phyloP scores from a whole-genome alignment of 2,888 invertebrate species.

The Cylloceria caligata region DNA sequence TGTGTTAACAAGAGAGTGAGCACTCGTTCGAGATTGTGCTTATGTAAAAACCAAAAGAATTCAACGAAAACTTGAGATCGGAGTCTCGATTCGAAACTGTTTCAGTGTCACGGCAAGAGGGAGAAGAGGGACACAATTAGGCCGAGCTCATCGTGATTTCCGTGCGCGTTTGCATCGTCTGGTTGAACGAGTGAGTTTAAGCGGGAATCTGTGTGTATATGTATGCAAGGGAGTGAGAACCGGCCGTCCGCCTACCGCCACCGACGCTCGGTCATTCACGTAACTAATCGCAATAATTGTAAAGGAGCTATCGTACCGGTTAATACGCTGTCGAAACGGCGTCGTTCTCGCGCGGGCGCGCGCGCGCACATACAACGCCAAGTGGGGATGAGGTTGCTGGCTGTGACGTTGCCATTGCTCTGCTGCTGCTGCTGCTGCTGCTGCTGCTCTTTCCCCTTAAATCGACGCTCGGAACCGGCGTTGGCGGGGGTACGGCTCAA shows the following conservation, averaged over 20 bases:
- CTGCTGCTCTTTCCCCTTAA: slow-evolving; percentile 46
- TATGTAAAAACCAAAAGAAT: slow-evolving; percentile 3
- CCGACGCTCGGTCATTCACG: slow-evolving; percentile 82
- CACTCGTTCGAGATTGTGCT: background rate
- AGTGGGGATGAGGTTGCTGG: slow-evolving; percentile 41
- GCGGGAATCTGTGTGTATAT: slow-evolving; percentile 14
- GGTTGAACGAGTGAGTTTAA: slow-evolving; percentile 36
- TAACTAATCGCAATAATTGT: slow-evolving; percentile 84
- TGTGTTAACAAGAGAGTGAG: background rate
- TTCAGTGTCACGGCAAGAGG: slow-evolving; percentile 1
- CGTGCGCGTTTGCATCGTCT: slow-evolving; percentile 69
- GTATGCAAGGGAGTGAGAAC: slow-evolving; percentile 42
- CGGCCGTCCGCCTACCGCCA: slow-evolving; percentile 66
- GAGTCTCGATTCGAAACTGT: slow-evolving; percentile 5
- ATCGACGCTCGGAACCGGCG: slow-evolving; percentile 38
- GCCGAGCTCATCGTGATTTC: slow-evolving; percentile 79
- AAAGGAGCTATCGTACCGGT: slow-evolving; percentile 84
- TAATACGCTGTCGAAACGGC: slow-evolving; percentile 80
- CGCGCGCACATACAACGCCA: slow-evolving; percentile 41
- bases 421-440: too few relatives aligned
- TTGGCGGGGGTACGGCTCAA: slow-evolving; percentile 70
- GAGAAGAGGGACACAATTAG: slow-evolving; percentile 59
- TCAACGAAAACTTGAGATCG: slow-evolving; percentile 27
- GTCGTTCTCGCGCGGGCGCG: slow-evolving; percentile 70
- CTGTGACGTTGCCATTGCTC: slow-evolving; percentile 64